These are phyloP conservation scores for Watersipora subatra DNA, from an alignment of 1,140 invertebrate species.

Conservation along the genomic window DNA sequence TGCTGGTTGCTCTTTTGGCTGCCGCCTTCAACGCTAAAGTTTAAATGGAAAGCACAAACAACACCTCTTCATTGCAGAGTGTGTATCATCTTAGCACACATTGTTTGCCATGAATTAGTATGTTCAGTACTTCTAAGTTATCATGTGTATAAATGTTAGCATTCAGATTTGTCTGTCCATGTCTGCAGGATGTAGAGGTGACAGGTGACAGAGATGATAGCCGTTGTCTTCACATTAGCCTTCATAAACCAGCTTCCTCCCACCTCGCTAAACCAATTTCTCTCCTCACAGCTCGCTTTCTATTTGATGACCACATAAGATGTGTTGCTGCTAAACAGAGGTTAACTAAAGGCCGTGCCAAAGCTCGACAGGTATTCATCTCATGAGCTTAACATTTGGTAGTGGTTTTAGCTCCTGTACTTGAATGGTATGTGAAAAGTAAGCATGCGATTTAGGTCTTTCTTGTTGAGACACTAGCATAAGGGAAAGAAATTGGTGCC, in stretches of 20 bases:
- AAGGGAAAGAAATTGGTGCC: no score
- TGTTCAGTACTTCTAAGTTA: no score
- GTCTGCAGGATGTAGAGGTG: constrained; percentile 50
- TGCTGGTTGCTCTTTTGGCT: no score
- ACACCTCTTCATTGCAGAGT: no score
- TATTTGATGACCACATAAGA: constrained; percentile 96
- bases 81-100: no score
- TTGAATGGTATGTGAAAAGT: constrained; percentile 55
- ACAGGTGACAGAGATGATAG: constrained; percentile 90
- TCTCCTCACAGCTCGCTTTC: constrained; percentile 75
- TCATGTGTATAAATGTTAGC: no score
- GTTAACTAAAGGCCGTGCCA: constrained; percentile 69
- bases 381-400: neutral
- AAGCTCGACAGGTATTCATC: constrained; percentile 53
- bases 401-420: neutral
- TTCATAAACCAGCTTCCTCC: constrained; percentile 58
- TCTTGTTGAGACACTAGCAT: no score
- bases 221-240: constrained; percentile 81
- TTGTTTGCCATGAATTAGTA: no score
- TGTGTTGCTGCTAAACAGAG: constrained; percentile 81
- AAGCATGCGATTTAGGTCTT: constrained; percentile 78
- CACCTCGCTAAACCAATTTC: constrained; percentile 42
- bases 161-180: constrained; percentile 6
- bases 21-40: no score
- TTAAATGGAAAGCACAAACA: no score